Percentiles rank a stretch among this genome's conserved stretches.
These are phyloP conservation scores for Pyrrhosoma nymphula DNA, from an alignment of 2,888 invertebrate genomes.

Conservation along the genomic window DNA sequence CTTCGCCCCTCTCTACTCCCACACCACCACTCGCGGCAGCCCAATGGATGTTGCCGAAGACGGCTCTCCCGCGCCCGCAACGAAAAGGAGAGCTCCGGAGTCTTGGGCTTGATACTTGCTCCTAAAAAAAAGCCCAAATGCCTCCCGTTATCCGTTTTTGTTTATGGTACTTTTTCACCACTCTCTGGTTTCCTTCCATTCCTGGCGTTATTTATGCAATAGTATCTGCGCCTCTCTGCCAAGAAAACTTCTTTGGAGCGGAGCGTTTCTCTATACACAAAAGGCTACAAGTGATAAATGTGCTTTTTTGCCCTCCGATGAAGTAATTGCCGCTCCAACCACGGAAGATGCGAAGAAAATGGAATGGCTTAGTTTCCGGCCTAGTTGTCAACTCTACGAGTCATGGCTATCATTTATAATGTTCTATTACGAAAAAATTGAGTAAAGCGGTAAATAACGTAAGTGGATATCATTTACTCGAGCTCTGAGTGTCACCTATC, in stretches of 20 bases:
- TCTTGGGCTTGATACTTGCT: background rate
- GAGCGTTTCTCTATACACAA: no score
- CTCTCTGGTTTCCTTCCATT: background rate
- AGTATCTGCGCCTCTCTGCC: background rate
- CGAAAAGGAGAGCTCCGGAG: background rate
- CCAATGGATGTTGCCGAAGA: background rate
- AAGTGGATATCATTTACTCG: no score
- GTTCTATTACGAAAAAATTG: no score
- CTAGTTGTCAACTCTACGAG: background rate
- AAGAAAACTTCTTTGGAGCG: background rate
- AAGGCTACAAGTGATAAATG: no score
- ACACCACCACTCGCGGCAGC: no score
- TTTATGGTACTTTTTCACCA: background rate
- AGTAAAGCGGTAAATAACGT: no score
- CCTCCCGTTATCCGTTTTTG: background rate
- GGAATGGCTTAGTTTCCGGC: background rate
- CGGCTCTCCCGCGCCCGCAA: background rate
- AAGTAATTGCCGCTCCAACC: background rate
- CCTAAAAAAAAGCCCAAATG: background rate
- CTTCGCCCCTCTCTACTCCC: background rate
- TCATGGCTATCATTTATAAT: no score
- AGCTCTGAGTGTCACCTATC: no score
- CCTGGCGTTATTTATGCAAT: background rate
- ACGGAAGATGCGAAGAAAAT: background rate
- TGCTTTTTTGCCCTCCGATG: background rate